A percentile compares a stretch with the other conserved stretches of the same genome.
phyloP scores from a whole-genome alignment of 2,797 vertebrate genomes.

The Mastacembelus armatus region DNA sequence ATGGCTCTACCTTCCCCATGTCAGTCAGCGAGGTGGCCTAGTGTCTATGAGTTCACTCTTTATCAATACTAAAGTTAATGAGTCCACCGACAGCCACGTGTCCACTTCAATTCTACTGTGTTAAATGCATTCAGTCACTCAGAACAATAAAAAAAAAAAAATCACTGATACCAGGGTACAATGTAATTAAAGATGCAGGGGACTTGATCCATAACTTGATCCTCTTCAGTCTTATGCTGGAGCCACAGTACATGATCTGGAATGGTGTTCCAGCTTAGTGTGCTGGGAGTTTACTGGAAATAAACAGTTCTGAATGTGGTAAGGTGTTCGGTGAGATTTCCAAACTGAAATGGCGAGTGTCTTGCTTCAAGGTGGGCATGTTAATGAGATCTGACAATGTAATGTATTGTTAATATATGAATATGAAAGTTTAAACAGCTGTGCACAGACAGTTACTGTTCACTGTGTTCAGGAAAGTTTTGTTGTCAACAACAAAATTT shows the following conservation, averaged over 20 bases:
- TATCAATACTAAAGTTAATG: conserved; percentile 33
- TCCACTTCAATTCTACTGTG: no score
- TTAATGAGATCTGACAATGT: conserved; percentile 38
- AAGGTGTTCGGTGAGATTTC: conserved; percentile 22
- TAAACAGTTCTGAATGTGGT: conserved; percentile 20
- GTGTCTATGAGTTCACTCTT: conserved; percentile 26
- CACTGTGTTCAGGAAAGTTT: conserved; percentile 32
- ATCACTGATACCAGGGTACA: not conserved
- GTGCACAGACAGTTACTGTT: conserved; percentile 42
- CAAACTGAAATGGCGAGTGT: conserved; percentile 10
- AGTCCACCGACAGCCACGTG: conserved; percentile 36
- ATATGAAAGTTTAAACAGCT: conserved; percentile 42
- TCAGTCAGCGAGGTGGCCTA: conserved; percentile 16
- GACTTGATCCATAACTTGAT: not conserved
- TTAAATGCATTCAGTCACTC: not conserved
- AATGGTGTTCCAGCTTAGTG: conserved; percentile 2
- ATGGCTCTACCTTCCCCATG: conserved; percentile 25
- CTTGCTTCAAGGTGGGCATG: conserved; percentile 13
- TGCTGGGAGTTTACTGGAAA: conserved; percentile 16
- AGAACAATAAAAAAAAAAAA: not conserved
- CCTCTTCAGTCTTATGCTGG: not conserved
- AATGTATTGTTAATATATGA: conserved; percentile 29
- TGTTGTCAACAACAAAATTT: conserved; percentile 49
- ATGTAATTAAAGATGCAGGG: no score
- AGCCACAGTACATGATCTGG: not conserved